Conservation (phyloP, 2,113 vertebrate genomes). For the Calypte anna region DNA sequence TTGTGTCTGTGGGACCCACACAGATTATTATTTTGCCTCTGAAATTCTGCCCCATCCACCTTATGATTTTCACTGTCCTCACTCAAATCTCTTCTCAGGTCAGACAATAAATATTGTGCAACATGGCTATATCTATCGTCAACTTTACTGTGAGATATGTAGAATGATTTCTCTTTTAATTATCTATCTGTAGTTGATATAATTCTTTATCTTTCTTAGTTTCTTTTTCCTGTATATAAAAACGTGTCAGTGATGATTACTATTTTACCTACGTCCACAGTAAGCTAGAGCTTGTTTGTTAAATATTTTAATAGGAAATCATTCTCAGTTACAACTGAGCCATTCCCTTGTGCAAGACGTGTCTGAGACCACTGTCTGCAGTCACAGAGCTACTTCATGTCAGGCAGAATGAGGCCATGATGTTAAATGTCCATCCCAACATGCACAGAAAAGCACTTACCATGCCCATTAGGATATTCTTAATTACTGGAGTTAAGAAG, state of each 20-base stretch:
- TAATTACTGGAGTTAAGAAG: constrained; percentile 65
- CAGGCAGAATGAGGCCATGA: background rate
- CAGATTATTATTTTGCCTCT: background rate
- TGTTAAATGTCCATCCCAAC: constrained; percentile 42
- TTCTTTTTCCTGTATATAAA: background rate
- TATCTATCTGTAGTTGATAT: background rate
- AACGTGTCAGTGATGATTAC: background rate
- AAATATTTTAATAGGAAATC: constrained; percentile 48
- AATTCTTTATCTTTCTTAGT: background rate
- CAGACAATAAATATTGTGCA: background rate
- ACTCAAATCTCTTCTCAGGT: background rate
- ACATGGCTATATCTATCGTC: background rate
- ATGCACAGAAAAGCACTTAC: constrained; percentile 49
- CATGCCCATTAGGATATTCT: constrained; percentile 46
- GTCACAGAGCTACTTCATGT: constrained; percentile 15
- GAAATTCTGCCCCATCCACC: background rate
- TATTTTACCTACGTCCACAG: constrained; percentile 22
- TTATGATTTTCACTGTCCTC: background rate
- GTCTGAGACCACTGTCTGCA: constrained; percentile 31
- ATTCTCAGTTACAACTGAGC: constrained; percentile 29
- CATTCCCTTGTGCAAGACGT: background rate
- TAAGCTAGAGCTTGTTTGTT: constrained; percentile 2
- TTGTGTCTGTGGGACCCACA: background rate
- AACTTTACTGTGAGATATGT: background rate
- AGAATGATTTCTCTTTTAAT: background rate